Base-by-base conservation (phyloP, 2,888 invertebrate genomes). In the Cremastinae sp. region DNA sequence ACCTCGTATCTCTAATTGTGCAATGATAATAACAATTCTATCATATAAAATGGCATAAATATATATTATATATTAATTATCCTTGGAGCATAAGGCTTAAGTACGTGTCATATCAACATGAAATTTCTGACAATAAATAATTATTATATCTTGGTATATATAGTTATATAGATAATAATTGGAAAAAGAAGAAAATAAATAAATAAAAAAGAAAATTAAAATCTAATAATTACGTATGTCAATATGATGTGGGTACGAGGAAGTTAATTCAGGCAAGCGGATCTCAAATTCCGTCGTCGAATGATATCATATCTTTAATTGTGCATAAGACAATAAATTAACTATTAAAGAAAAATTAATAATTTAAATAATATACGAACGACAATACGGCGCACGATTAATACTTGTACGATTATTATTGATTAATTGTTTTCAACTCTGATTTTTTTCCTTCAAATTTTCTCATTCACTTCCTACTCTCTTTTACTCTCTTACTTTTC, bases 251-350 rank as follows among this genome's bases (percentile, higher is more conserved):
- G 77, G 74, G 78, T 73, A 71, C 73, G 71, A 75, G 53, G 70
- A 75, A 71, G 69, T 62, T 73, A 51, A 76, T 72, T 73, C 76
- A 51, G 68, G 58, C 64, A 69, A 53, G 16, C 49, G 73, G 56
- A 66, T 41, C 64, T 47, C 41, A 12, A 45, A 20, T 53, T 59
- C 62, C 73, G 35, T 62, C 71, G 73, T 75, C 72, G 72, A 72
- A 73, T 69, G 74, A 77, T 79, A 66, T 71, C 71, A 73, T 73
- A 78, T 68, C 70, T 70, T 77, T 73, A 78, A 78, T 74, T 78
- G 78, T 80, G 79, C 76, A 76, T 78, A 78, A 76, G 79, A 80
- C 79, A 80, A 80, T 80, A 80, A 79, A 74, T 56, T 56, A 68
- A 71, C 43, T 16, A 70, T 66, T 62, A 35, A 61, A 53, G 14